Evolutionary conservation across 2,113 vertebrate genomes (phyloP).

Genomic region (Silurus asotus): DNA sequence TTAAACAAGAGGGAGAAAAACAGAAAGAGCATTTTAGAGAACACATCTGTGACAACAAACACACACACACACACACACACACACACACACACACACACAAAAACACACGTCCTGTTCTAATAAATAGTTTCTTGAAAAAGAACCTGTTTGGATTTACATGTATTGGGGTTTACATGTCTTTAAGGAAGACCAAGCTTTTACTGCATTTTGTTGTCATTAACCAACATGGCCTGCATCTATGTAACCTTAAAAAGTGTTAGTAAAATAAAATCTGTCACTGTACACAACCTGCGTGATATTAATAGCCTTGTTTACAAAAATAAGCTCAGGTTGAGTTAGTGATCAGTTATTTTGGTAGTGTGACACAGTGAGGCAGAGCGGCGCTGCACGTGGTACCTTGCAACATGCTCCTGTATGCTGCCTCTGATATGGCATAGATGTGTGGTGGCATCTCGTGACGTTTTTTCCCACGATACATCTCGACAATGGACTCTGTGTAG

Average conservation of each 20-base stretch:
- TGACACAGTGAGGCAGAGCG: not conserved
- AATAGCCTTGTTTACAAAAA: not conserved
- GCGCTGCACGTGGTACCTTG: constrained; percentile 77
- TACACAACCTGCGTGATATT: not conserved
- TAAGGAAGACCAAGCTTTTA: not conserved
- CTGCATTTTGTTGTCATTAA: not conserved
- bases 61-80: not conserved
- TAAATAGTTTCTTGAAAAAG: constrained; percentile 12
- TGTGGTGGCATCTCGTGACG: constrained; percentile 91
- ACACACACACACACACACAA: not conserved
- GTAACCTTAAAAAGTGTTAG: not conserved
- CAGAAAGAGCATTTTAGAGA: constrained; percentile 3
- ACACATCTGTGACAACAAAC: constrained; percentile 11
- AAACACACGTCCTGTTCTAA: not conserved
- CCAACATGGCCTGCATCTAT: not conserved
- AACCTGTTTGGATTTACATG: not conserved
- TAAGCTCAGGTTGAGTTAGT: constrained; percentile 5
- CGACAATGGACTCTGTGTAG: constrained; percentile 90
- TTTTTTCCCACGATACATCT: constrained; percentile 92
- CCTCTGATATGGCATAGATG: constrained; percentile 89
- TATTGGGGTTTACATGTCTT: not conserved
- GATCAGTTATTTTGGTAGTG: constrained; percentile 57
- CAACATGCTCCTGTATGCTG: constrained; percentile 90
- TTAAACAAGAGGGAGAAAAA: constrained; percentile 35
- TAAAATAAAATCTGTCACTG: not conserved